These are phyloP conservation scores for Keiferia lycopersicella DNA, from an alignment of 2,888 invertebrate genomes.

Conservation along the genomic window DNA sequence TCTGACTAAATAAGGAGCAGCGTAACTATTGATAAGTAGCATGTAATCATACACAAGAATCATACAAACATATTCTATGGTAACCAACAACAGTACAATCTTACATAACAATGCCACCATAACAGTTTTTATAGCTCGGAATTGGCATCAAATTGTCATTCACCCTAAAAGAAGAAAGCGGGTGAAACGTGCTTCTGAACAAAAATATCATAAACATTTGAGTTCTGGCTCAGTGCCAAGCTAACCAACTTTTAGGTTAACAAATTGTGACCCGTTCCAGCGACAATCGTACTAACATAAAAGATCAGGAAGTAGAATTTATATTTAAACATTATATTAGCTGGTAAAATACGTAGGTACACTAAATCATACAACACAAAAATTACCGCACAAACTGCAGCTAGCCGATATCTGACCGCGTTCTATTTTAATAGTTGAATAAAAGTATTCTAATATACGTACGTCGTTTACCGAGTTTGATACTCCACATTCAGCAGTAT, in stretches of 20 bases:
- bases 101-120: conserved; percentile 33
- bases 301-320: neutral
- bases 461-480: conserved; percentile 52
- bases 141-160: conserved; percentile 49
- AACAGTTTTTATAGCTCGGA: conserved; percentile 23
- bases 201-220: conserved; percentile 75
- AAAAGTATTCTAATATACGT: conserved; percentile 46
- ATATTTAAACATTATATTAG: conserved; percentile 12
- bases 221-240: conserved; percentile 64
- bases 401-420: conserved; percentile 61
- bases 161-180: conserved; percentile 69
- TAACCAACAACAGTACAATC: conserved; percentile 28
- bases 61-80: conserved; percentile 26
- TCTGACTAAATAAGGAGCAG: conserved; percentile 9
- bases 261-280: conserved; percentile 32
- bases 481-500: conserved; percentile 50
- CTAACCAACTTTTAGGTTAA: conserved; percentile 68
- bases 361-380: neutral
- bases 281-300: neutral
- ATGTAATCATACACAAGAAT: too few species aligned
- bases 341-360: neutral
- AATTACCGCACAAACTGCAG: neutral
- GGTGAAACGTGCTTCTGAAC: conserved; percentile 66
- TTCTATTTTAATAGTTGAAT: conserved; percentile 68
- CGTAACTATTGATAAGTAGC: neutral